These are phyloP conservation scores for Drosophila ercepeae DNA, from an alignment of 1,140 invertebrate species.

Conservation along the genomic window DNA sequence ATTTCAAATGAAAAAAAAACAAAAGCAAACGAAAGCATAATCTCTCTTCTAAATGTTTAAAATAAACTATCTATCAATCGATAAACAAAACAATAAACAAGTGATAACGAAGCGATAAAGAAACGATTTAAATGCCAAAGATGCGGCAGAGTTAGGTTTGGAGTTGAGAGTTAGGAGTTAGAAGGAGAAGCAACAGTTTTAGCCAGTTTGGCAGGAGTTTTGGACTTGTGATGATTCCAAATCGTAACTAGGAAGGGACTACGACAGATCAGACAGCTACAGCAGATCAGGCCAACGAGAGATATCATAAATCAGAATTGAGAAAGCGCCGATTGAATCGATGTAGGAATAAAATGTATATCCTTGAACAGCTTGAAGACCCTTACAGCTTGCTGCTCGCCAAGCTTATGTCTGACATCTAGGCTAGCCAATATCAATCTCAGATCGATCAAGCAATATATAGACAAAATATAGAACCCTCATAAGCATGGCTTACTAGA, in stretches of 20 bases:
- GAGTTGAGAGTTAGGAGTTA: too few species aligned
- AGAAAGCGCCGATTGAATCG: constrained; percentile 9
- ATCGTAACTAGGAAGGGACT: constrained; percentile 6
- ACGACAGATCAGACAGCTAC: background rate
- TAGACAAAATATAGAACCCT: constrained; percentile 58
- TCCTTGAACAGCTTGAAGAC: constrained; percentile 8
- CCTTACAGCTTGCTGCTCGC: constrained; percentile 26
- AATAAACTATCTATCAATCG: constrained; percentile 42
- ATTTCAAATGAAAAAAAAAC: constrained; percentile 64
- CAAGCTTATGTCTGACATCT: constrained; percentile 32
- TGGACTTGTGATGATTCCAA: constrained; percentile 10
- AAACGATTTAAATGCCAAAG: constrained; percentile 40
- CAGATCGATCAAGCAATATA: constrained; percentile 60
- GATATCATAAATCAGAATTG: too few species aligned
- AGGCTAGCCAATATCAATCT: constrained; percentile 52
- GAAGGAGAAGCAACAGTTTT: constrained; percentile 11
- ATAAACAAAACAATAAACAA: constrained; percentile 38
- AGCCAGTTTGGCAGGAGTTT: constrained; percentile 11
- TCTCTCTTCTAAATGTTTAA: constrained; percentile 64
- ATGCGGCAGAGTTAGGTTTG: constrained; percentile 26
- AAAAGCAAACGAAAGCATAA: constrained; percentile 61
- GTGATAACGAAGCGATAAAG: constrained; percentile 44
- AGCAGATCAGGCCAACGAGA: constrained; percentile 6
- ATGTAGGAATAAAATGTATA: constrained; percentile 9
- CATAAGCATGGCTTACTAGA: constrained; percentile 72